Conservation (phyloP, 2,888 invertebrate species). For the Hirudinaria manillensis region DNA sequence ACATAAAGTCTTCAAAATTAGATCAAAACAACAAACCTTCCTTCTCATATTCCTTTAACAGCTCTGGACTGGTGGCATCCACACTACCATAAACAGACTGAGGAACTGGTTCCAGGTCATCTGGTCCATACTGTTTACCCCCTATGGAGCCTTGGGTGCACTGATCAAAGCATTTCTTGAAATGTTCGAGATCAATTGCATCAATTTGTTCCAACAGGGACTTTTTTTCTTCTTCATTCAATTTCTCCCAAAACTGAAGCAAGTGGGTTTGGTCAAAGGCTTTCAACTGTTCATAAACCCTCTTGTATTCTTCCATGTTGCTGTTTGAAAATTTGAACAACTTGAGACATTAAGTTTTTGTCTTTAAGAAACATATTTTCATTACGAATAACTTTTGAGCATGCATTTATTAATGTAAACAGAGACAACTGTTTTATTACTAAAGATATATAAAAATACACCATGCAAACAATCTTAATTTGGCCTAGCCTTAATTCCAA, state of each 20-base stretch:
- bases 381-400: background rate
- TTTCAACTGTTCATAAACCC: conserved; percentile 32
- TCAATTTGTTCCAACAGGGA: conserved; percentile 59
- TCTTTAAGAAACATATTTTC: no score
- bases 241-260: conserved; percentile 71
- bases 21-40: conserved; percentile 57
- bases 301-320: background rate
- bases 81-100: conserved; percentile 73
- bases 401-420: background rate
- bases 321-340: background rate
- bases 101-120: conserved; percentile 59
- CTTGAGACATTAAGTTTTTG: background rate
- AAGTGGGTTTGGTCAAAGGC: conserved; percentile 69
- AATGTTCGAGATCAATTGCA: conserved; percentile 65
- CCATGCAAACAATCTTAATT: no score
- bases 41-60: conserved; percentile 66
- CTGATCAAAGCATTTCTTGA: conserved; percentile 60
- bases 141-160: conserved; percentile 39
- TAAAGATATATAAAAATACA: no score
- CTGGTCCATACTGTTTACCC: no score
- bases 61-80: conserved; percentile 62
- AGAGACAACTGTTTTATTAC: no score
- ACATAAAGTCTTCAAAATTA: background rate
- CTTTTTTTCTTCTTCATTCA: conserved; percentile 63
- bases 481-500: no score